Conservation (phyloP, 2,888 invertebrate genomes). For the Amblyjoppa fuscipennis region DNA sequence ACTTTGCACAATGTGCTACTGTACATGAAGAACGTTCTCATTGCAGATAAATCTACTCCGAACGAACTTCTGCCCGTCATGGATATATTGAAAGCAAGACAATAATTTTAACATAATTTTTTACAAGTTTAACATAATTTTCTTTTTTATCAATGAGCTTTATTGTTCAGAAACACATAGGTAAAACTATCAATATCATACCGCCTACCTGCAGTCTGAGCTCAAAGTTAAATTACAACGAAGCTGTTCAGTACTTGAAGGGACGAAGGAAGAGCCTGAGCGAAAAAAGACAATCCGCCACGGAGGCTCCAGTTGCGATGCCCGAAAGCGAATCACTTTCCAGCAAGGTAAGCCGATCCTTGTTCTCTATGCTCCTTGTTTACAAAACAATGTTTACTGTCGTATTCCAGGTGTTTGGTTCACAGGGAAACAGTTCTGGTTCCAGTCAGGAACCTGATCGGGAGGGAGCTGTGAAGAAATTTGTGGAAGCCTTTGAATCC, state of each 20-base stretch:
- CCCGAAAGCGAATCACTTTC: not conserved
- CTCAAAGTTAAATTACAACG: slow-evolving; percentile 64
- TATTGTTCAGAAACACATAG: slow-evolving; percentile 48
- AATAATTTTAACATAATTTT: not conserved
- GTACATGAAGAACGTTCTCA: slow-evolving; percentile 74
- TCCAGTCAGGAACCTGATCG: slow-evolving; percentile 35
- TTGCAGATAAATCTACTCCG: not conserved
- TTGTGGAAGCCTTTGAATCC: slow-evolving; percentile 72
- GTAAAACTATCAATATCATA: slow-evolving; percentile 41
- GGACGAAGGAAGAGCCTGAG: slow-evolving; percentile 40
- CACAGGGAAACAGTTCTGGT: slow-evolving; percentile 24
- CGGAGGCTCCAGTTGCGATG: not conserved
- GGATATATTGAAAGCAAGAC: slow-evolving; percentile 41
- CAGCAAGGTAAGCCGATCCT: not conserved
- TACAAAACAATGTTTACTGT: not conserved
- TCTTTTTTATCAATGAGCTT: slow-evolving; percentile 24
- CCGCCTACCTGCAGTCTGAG: slow-evolving; percentile 49
- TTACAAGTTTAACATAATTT: not conserved
- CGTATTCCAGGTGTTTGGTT: slow-evolving; percentile 19
- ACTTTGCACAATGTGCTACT: slow-evolving; percentile 71
- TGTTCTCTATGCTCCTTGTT: not conserved
- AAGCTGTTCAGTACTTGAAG: slow-evolving; percentile 68
- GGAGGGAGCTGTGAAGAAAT: slow-evolving; percentile 66
- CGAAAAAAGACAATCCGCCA: not conserved
- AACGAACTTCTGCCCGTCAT: not conserved